A percentile compares a stretch with the other conserved stretches of the same genome.
phyloP scores from a whole-genome alignment of 2,797 vertebrate genomes.

The Adrianichthys oophorus region DNA sequence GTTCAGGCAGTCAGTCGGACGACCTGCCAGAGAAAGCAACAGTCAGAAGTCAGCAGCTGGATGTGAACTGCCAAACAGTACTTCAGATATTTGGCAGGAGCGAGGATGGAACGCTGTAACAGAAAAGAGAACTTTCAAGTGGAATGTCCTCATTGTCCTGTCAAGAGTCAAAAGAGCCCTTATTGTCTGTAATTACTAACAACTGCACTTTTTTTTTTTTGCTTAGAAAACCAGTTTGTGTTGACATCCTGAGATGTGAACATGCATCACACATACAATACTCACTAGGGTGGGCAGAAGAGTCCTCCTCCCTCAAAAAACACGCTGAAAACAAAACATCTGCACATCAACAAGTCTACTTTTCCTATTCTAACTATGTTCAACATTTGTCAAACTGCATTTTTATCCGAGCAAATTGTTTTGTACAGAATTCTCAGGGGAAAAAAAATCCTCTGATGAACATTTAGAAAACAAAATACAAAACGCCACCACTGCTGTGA shows the following conservation, averaged over 20 bases:
- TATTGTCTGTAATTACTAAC: slow-evolving; percentile 47
- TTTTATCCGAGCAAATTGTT: slow-evolving; percentile 16
- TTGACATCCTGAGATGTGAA: slow-evolving; percentile 64
- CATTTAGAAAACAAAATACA: slow-evolving; percentile 29
- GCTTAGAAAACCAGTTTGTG: slow-evolving; percentile 38
- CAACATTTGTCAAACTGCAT: slow-evolving; percentile 56
- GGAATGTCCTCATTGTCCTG: slow-evolving; percentile 53
- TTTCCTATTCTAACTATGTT: slow-evolving; percentile 30
- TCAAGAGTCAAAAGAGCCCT: slow-evolving; percentile 69
- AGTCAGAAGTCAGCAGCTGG: slow-evolving; percentile 40
- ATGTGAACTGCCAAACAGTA: slow-evolving; percentile 26
- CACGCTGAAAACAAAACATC: slow-evolving; percentile 9
- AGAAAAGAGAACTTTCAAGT: slow-evolving; percentile 34
- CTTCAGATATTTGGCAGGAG: slow-evolving; percentile 29
- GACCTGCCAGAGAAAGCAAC: slow-evolving; percentile 21
- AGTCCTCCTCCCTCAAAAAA: neutral
- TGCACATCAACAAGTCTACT: slow-evolving; percentile 38
- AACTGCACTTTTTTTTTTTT: slow-evolving; percentile 17
- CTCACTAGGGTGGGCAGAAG: slow-evolving; percentile 23
- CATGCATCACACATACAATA: slow-evolving; percentile 66
- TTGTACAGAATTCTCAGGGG: neutral
- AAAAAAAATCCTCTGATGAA: slow-evolving; percentile 29
- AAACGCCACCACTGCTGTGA: slow-evolving; percentile 25
- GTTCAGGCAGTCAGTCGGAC: slow-evolving; percentile 6
- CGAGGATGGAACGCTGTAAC: neutral